Evolutionary conservation across 2,797 vertebrate genomes (phyloP).

Genomic region (Centroberyx gerrardi): DNA sequence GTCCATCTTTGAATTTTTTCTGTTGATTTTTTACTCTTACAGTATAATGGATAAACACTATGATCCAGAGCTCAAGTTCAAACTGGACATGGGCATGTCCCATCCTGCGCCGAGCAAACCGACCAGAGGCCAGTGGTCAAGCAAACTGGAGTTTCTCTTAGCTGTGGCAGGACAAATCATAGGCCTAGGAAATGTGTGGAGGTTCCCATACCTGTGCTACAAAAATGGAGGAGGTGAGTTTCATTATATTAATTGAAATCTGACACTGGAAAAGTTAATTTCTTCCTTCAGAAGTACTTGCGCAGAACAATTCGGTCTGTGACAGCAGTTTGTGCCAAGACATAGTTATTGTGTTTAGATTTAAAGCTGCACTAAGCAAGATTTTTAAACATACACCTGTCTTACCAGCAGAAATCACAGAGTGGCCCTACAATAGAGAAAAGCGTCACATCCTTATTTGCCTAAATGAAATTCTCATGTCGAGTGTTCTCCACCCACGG

Average conservation of each 20-base stretch:
- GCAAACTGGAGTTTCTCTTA: constrained; percentile 86
- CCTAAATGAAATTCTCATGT: too few relatives aligned
- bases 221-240: constrained; percentile 88
- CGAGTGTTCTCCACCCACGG: too few relatives aligned
- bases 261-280: background rate
- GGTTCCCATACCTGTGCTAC: constrained; percentile 89
- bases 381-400: background rate
- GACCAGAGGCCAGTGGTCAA: constrained; percentile 85
- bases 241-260: background rate
- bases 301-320: background rate
- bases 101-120: constrained; percentile 29
- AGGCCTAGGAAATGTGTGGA: constrained; percentile 89
- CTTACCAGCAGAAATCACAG: too few relatives aligned
- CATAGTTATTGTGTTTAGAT: constrained; percentile 4
- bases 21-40: constrained; percentile 6
- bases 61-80: constrained; percentile 66
- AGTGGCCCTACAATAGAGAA: too few relatives aligned
- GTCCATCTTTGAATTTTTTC: background rate
- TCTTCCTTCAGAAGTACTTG: background rate
- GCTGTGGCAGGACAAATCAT: constrained; percentile 89
- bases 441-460: too few relatives aligned
- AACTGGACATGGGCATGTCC: constrained; percentile 36
- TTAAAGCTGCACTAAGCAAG: background rate
- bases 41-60: constrained; percentile 72
- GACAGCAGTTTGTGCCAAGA: background rate